Conservation (phyloP, 2,113 vertebrate species). For the Otis tarda region DNA sequence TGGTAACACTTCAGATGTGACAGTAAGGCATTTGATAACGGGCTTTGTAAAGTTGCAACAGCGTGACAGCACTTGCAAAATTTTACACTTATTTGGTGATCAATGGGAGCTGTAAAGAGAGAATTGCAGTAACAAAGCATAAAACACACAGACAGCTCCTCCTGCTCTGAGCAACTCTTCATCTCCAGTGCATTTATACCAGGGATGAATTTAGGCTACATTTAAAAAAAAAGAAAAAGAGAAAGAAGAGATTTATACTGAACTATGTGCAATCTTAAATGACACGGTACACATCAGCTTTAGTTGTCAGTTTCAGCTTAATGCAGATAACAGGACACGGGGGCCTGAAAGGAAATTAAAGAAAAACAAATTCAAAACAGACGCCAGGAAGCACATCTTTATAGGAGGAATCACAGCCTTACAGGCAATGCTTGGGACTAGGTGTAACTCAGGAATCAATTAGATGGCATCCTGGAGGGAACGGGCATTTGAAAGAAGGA, state of each 20-base stretch:
- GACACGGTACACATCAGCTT: not conserved
- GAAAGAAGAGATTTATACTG: not conserved
- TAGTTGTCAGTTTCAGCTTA: not conserved
- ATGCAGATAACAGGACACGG: not conserved
- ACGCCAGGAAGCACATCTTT: not conserved
- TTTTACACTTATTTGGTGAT: no score
- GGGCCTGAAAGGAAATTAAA: not conserved
- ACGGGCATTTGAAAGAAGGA: not conserved
- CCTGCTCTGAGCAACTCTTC: not conserved
- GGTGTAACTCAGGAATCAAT: not conserved
- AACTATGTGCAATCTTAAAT: not conserved
- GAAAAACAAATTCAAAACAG: not conserved
- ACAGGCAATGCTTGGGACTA: not conserved
- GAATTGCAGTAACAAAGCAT: not conserved
- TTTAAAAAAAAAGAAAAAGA: not conserved
- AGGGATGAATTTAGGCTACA: not conserved
- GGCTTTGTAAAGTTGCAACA: accelerated
- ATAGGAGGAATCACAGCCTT: not conserved
- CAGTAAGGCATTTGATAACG: accelerated
- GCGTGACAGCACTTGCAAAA: not conserved
- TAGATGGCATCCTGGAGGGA: not conserved
- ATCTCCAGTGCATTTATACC: not conserved
- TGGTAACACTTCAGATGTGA: not conserved
- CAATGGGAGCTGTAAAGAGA: not conserved
- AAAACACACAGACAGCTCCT: accelerated